Evolutionary conservation across 2,113 vertebrate genomes (phyloP).

Genomic region (Syngnathoides biaculeatus): DNA sequence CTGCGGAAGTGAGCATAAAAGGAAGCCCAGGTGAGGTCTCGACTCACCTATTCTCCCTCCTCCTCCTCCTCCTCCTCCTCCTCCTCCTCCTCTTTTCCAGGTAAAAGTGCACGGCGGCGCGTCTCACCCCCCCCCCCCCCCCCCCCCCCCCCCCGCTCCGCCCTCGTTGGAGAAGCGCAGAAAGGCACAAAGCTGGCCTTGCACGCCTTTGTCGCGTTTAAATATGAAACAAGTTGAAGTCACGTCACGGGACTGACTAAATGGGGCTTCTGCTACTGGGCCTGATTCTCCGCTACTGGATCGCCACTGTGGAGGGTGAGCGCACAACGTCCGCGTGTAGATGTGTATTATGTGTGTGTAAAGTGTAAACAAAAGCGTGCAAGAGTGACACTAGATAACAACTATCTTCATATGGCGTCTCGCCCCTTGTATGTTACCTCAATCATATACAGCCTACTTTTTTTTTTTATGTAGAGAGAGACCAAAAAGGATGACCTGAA

Average conservation of each 20-base stretch:
- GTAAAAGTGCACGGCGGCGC: conserved; percentile 26
- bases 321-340: neutral
- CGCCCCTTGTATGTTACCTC: neutral
- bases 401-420: neutral
- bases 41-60: conserved; percentile 22
- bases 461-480: no score
- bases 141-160: neutral
- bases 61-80: conserved; percentile 40
- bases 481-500: no score
- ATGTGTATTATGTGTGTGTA: conserved; percentile 1
- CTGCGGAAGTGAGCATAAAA: conserved; percentile 82
- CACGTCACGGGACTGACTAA: conserved; percentile 80
- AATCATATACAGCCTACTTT: neutral
- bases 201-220: conserved; percentile 17
- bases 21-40: conserved; percentile 61
- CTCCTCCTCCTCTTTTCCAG: conserved; percentile 36
- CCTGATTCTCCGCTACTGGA: conserved; percentile 86
- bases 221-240: conserved; percentile 62
- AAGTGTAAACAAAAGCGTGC: conserved; percentile 19
- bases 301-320: conserved; percentile 87
- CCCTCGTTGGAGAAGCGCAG: conserved; percentile 7
- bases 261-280: conserved; percentile 92
- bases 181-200: conserved; percentile 15
- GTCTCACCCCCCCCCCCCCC: conserved; percentile 2
- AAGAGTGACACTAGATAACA: neutral